Percentiles rank a stretch among this genome's conserved stretches.
phyloP scores from a whole-genome alignment of 2,113 vertebrate genomes.

The Nyctereutes procyonoides region DNA sequence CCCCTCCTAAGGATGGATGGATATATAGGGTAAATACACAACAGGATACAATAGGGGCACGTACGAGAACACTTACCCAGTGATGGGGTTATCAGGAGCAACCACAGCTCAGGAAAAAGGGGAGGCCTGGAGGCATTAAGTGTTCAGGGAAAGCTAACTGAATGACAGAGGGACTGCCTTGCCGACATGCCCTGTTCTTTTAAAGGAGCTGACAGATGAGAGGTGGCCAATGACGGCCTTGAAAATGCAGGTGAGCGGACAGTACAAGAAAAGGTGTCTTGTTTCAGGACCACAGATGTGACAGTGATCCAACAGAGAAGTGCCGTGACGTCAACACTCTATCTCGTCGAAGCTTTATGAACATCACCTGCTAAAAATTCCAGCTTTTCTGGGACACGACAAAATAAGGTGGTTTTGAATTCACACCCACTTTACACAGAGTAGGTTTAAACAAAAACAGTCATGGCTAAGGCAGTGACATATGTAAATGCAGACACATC shows the following conservation, averaged over 20 bases:
- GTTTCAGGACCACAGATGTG: slow-evolving; percentile 28
- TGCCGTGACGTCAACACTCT: not conserved
- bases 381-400: not conserved
- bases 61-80: too few relatives aligned
- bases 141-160: slow-evolving; percentile 58
- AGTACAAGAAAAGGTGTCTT: slow-evolving; percentile 31
- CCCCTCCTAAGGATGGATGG: too few relatives aligned
- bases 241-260: slow-evolving; percentile 62
- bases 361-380: not conserved
- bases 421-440: not conserved
- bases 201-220: slow-evolving; percentile 32
- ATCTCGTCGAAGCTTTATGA: not conserved
- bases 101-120: not conserved
- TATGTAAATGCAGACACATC: not conserved
- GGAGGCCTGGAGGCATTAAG: slow-evolving; percentile 31
- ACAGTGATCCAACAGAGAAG: slow-evolving; percentile 16
- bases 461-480: not conserved
- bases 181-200: slow-evolving; percentile 56
- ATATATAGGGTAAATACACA: too few relatives aligned
- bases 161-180: slow-evolving; percentile 34
- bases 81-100: too few relatives aligned
- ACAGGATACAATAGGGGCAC: too few relatives aligned
- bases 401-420: not conserved
- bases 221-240: slow-evolving; percentile 39
- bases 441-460: not conserved